Evolutionary conservation across 2,888 invertebrate species (phyloP).

Genomic region (Drosophila parthenogenetica): DNA sequence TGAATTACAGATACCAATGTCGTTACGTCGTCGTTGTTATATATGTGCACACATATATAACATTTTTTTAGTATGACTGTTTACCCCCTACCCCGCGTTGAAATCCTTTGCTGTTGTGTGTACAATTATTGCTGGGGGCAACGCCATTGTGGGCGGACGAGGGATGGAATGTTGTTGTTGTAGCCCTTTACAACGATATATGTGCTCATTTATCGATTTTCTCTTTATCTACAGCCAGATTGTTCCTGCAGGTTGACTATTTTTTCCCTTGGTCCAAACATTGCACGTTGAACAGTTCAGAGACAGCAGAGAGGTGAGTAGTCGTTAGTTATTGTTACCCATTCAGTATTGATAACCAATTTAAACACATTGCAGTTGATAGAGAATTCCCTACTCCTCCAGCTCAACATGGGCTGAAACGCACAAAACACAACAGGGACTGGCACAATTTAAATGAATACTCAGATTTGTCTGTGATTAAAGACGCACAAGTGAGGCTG

Average conservation of each 20-base stretch:
- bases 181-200: slow-evolving; percentile 31
- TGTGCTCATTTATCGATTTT: slow-evolving; percentile 51
- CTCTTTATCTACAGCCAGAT: slow-evolving; percentile 22
- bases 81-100: slow-evolving; percentile 1
- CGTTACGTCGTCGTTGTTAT: slow-evolving; percentile 44
- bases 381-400: slow-evolving; percentile 1
- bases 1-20: slow-evolving; percentile 68
- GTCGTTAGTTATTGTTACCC: slow-evolving; percentile 2
- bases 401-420: slow-evolving; percentile 49
- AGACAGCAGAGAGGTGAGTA: slow-evolving; percentile 37
- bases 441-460: slow-evolving; percentile 6
- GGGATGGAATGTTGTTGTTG: slow-evolving; percentile 37
- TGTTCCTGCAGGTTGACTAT: slow-evolving; percentile 25
- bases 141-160: slow-evolving; percentile 35
- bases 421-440: no score
- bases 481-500: slow-evolving; percentile 21
- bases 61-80: slow-evolving; percentile 16
- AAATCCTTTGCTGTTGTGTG: slow-evolving; percentile 31
- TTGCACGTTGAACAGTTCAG: slow-evolving; percentile 15
- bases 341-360: slow-evolving; percentile 9
- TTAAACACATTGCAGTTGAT: slow-evolving; percentile 27
- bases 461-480: slow-evolving; percentile 10
- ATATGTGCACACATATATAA: slow-evolving; percentile 8
- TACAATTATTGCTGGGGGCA: slow-evolving; percentile 54
- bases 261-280: slow-evolving; percentile 12